Evolutionary conservation across 2,888 invertebrate genomes (phyloP).

Genomic region (Dasypolia templi): DNA sequence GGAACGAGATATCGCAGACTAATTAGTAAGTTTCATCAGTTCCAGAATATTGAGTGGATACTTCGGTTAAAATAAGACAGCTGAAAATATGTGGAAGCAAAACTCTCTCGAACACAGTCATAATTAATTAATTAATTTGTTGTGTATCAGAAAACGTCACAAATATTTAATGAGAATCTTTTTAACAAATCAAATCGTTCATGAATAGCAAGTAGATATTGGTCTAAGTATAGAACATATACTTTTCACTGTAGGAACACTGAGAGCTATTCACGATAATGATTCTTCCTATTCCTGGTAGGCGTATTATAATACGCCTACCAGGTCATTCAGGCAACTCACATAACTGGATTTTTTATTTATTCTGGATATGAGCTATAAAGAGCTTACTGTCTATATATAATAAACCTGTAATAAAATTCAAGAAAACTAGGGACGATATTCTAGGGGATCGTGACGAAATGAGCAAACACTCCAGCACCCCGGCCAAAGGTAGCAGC

Average conservation of each 20-base stretch:
- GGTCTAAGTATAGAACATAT: not conserved
- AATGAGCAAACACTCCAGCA: no score
- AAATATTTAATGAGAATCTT: not conserved
- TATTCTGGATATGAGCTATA: no score
- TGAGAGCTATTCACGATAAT: not conserved
- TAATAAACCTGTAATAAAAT: conserved; percentile 2
- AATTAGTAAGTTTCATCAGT: conserved; percentile 53
- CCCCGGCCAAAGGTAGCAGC: no score
- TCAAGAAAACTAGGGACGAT: not conserved
- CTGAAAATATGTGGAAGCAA: conserved; percentile 7
- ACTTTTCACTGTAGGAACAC: not conserved
- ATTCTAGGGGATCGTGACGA: no score
- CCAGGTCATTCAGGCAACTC: not conserved
- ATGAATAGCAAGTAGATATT: not conserved
- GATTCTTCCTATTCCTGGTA: no score
- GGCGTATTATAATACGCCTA: not conserved
- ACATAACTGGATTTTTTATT: not conserved
- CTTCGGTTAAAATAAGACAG: conserved; percentile 34
- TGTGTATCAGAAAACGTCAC: not conserved
- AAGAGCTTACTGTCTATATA: not conserved
- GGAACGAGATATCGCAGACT: conserved; percentile 36
- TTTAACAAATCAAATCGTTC: not conserved
- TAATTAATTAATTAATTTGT: not conserved
- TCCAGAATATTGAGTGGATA: conserved; percentile 13
- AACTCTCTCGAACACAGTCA: not conserved